Conservation (phyloP, 2,797 vertebrate genomes). For the Spheniscus humboldti region DNA sequence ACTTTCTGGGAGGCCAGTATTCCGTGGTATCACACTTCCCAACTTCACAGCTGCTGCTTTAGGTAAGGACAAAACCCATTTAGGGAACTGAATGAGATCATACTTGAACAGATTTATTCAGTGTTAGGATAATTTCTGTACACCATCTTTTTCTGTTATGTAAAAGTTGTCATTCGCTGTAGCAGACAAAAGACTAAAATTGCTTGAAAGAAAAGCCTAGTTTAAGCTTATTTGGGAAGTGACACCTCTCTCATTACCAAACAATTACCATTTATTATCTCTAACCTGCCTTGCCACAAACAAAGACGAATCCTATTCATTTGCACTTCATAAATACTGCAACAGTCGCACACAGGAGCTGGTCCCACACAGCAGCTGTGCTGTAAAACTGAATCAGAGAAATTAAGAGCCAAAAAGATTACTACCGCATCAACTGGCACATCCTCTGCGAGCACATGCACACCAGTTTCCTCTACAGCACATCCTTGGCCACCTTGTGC, state of each 20-base stretch:
- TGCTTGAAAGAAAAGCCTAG: neutral
- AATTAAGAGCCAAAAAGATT: slow-evolving; percentile 18
- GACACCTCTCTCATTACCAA: neutral
- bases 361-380: slow-evolving; percentile 68
- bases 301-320: neutral
- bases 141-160: neutral
- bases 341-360: neutral
- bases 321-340: slow-evolving; percentile 23
- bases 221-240: neutral
- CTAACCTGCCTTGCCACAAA: neutral
- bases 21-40: neutral
- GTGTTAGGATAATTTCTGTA: neutral
- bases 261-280: neutral
- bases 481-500: neutral
- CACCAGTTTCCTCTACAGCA: neutral
- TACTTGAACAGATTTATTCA: neutral
- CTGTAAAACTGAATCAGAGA: slow-evolving; percentile 53
- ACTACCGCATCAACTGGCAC: slow-evolving; percentile 30
- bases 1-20: neutral
- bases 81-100: neutral
- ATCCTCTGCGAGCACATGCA: neutral
- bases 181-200: neutral
- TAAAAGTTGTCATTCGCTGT: neutral
- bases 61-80: neutral
- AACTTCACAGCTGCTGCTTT: neutral